phyloP scores from a whole-genome alignment of 2,888 invertebrate genomes.

The Dorcus hopei region DNA sequence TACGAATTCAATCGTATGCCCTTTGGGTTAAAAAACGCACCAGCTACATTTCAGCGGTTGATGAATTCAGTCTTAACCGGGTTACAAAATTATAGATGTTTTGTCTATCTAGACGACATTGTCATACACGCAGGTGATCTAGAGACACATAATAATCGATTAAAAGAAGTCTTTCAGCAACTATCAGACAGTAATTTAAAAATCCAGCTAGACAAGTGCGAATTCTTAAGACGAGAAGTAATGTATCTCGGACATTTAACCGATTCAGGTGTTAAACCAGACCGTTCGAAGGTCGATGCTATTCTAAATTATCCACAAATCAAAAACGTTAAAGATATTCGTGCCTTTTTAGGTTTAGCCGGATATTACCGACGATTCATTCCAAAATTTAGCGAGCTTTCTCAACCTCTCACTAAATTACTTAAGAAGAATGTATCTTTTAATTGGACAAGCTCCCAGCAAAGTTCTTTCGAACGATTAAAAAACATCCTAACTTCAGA shows the following conservation, averaged over 20 bases:
- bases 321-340: constrained; percentile 10
- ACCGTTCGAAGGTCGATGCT: constrained; percentile 6
- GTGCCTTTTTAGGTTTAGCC: constrained; percentile 12
- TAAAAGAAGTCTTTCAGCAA: constrained; percentile 12
- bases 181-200: constrained; percentile 8
- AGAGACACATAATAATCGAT: constrained; percentile 19
- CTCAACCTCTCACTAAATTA: constrained; percentile 8
- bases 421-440: constrained; percentile 6
- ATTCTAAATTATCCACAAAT: constrained; percentile 6
- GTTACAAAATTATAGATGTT: constrained; percentile 18
- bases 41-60: neutral
- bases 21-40: too few species aligned
- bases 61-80: constrained; percentile 26
- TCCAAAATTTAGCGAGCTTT: constrained; percentile 9
- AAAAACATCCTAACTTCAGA: constrained; percentile 9
- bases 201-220: constrained; percentile 21
- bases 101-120: constrained; percentile 28
- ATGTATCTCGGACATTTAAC: constrained; percentile 2
- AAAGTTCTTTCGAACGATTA: constrained; percentile 3
- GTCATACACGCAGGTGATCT: constrained; percentile 18
- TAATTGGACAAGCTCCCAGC: neutral
- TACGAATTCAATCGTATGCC: too few species aligned
- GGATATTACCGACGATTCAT: constrained; percentile 17
- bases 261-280: constrained; percentile 13
- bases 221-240: constrained; percentile 9